Percentiles rank a stretch among this genome's conserved stretches.
Conservation (phyloP, 1,140 invertebrate species). For the Calliopsis andreniformis region DNA sequence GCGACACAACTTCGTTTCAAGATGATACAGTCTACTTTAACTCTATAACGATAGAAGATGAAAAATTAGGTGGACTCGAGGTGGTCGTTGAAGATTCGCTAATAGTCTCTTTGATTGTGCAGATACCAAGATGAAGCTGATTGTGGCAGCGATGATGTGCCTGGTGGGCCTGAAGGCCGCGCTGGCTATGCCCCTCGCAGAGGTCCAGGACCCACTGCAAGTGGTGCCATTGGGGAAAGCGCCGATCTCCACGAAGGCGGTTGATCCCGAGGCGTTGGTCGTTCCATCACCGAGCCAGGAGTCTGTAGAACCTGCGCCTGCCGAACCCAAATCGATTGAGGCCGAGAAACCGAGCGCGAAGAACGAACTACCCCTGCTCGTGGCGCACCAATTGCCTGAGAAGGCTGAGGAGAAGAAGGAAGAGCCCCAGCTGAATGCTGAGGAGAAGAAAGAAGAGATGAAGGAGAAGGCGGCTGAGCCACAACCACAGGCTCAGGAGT, state of each 20-base stretch:
- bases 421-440: slow-evolving; percentile 38
- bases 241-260: neutral
- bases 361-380: slow-evolving; percentile 1
- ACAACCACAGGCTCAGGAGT: slow-evolving; percentile 16
- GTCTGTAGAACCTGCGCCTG: neutral
- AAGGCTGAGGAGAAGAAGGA: slow-evolving; percentile 58
- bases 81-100: too few relatives aligned
- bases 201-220: slow-evolving; percentile 41
- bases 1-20: too few relatives aligned
- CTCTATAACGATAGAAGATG: too few relatives aligned
- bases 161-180: slow-evolving; percentile 67
- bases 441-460: slow-evolving; percentile 41
- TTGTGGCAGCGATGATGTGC: slow-evolving; percentile 69
- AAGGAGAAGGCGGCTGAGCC: slow-evolving; percentile 19
- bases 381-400: slow-evolving; percentile 21
- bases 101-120: too few relatives aligned
- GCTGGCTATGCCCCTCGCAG: slow-evolving; percentile 72
- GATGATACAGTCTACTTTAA: too few relatives aligned
- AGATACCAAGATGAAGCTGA: slow-evolving; percentile 73
- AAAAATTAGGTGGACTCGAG: too few relatives aligned
- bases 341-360: neutral
- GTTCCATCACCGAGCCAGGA: neutral
- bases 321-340: slow-evolving; percentile 2
- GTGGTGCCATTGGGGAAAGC: slow-evolving; percentile 58
- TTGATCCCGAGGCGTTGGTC: neutral